Base-by-base conservation (phyloP, 35 echinoderm and acorn worm genomes). In the Ophioderma brevispina region DNA sequence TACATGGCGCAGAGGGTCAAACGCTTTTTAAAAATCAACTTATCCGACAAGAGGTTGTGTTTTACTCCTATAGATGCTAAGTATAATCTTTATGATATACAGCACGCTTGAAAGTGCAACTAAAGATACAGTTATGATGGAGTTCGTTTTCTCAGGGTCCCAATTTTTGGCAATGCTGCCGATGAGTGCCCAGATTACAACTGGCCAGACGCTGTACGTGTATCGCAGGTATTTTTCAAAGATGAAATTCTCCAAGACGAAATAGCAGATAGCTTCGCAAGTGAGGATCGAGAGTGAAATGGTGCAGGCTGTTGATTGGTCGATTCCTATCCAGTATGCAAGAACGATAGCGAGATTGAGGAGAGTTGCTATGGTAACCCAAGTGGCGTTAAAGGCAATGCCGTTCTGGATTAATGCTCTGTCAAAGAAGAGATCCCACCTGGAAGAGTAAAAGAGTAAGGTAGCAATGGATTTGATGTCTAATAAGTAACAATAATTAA, bases 301-400 rank as follows among this genome's bases (percentile, higher is more conserved):
- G 25, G 84, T 94, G 76, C 87, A 87, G 1, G 92, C 23, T 75
- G 76, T 81, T 10, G 84, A 52, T 35, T 94, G 87, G 10, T 41
- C 32, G 23, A 90, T 32, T 3, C 56, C 88, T 19, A 36, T 40
- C 75, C 70, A 76, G 50, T 87, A 94, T 10, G 41, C 52, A 1
- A 94, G 41, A 0, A 91, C 88, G 37, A 87, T 86, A 13, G 82
- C 31, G 3, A 91, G 75, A 55, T 91, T 94, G 31, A 94, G 64
- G 15, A 87, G 76, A 37, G 88, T 76, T 3, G 92, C 92, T 38
- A 94, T 76, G 81, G 88, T 90, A n/a, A 88, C 82, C 92, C 92
- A 94, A 13, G 87, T 82, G 1, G 92, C 92, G 82, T 94, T 91
- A 31, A 90, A 76, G 32, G 80, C 92, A 33, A 94, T 64, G 10